Conservation (phyloP, 2,797 vertebrate species). For the Rhinogobio ventralis region DNA sequence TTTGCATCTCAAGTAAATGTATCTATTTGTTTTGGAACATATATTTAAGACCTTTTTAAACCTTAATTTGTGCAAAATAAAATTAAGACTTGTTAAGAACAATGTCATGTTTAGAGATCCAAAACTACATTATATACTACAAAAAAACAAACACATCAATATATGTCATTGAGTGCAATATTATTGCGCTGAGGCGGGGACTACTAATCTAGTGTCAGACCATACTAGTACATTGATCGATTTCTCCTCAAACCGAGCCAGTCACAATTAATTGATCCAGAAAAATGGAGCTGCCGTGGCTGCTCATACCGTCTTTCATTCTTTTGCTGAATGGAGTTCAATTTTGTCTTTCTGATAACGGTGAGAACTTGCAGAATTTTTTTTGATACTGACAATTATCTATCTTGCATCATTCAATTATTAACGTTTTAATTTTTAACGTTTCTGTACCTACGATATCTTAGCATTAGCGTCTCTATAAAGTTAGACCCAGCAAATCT, state of each 20-base stretch:
- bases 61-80: background rate
- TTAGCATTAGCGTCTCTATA: slow-evolving; percentile 1
- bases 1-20: no score
- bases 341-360: slow-evolving; percentile 61
- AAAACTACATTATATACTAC: background rate
- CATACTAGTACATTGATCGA: slow-evolving; percentile 13
- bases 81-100: background rate
- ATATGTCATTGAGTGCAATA: background rate
- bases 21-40: no score
- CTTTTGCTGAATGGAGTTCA: slow-evolving; percentile 55
- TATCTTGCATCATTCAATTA: background rate
- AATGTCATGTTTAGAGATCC: background rate
- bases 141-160: no score
- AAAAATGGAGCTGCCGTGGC: slow-evolving; percentile 69
- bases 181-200: background rate
- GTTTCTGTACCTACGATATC: background rate
- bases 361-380: slow-evolving; percentile 54
- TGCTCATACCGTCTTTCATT: slow-evolving; percentile 58
- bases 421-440: no score
- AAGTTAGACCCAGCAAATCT: background rate
- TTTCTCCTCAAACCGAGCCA: slow-evolving; percentile 59
- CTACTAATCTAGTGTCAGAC: slow-evolving; percentile 15
- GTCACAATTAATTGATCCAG: slow-evolving; percentile 59
- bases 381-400: background rate
- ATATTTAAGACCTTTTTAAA: background rate